A percentile compares a stretch with the other conserved stretches of the same genome.
Evolutionary conservation across 2,888 invertebrate genomes (phyloP).

Genomic region (Lycocerus yunnanus): DNA sequence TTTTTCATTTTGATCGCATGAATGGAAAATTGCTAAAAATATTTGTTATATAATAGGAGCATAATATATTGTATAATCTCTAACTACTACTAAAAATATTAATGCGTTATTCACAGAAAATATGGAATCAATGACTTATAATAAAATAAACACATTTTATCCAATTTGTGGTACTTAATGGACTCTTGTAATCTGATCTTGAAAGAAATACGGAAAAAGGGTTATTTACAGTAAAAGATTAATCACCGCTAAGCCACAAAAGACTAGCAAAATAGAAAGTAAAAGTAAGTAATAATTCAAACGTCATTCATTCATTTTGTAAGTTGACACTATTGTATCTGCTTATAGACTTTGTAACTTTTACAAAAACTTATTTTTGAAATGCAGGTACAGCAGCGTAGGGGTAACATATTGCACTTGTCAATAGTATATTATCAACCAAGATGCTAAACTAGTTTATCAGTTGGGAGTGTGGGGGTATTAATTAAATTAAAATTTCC

Average conservation of each 20-base stretch:
- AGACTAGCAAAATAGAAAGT: neutral
- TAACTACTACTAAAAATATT: neutral
- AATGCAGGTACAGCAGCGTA: no score
- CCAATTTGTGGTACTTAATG: constrained; percentile 1
- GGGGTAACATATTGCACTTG: no score
- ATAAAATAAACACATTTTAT: neutral
- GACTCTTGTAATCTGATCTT: constrained; percentile 7
- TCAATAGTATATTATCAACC: no score
- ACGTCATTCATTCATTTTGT: neutral
- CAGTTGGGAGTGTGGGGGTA: no score
- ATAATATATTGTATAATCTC: no score
- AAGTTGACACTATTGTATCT: neutral
- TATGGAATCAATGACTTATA: neutral
- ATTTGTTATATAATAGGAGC: no score
- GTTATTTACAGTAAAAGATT: constrained; percentile 9
- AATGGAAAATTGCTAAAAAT: no score
- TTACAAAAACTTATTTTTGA: no score
- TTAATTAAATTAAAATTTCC: no score
- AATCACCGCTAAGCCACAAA: neutral
- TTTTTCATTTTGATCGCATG: no score
- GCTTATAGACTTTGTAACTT: neutral
- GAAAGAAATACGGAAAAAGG: constrained; percentile 1
- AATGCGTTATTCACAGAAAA: neutral
- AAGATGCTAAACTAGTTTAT: no score
- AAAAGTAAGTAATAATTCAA: neutral